A percentile compares a stretch with the other conserved stretches of the same genome.
Conservation (phyloP, 2,113 vertebrate species). For the Ceuthmochares aereus region DNA sequence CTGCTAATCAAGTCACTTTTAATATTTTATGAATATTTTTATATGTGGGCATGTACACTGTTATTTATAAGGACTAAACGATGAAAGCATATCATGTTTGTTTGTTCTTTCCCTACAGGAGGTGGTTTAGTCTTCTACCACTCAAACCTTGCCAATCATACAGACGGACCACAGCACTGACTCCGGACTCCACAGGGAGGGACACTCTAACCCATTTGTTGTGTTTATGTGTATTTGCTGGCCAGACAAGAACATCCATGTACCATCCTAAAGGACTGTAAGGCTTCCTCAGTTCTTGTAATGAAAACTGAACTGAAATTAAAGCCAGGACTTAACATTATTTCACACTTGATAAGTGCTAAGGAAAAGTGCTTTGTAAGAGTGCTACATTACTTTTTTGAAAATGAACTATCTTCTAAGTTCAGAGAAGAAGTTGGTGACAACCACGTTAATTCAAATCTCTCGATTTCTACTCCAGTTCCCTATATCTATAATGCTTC, state of each 20-base stretch:
- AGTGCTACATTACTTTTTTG: not conserved
- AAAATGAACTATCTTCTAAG: not conserved
- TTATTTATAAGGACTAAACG: not conserved
- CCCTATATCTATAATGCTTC: not conserved
- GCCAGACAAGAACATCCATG: not conserved
- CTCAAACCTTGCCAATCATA: not conserved
- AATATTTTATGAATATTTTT: not conserved
- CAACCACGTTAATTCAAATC: not conserved
- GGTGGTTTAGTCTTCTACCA: not conserved
- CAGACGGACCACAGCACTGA: not conserved
- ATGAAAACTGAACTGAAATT: not conserved
- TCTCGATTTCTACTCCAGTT: not conserved
- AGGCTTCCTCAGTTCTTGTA: not conserved
- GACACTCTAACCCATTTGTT: not conserved
- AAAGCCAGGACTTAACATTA: not conserved
- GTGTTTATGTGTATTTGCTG: not conserved
- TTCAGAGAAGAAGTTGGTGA: not conserved
- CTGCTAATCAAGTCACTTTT: not conserved
- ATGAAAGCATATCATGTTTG: not conserved
- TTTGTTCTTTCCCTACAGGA: not conserved
- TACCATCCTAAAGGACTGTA: not conserved
- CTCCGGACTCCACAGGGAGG: not conserved
- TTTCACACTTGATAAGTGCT: not conserved
- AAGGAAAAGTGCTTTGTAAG: not conserved
- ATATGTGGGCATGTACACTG: not conserved